These are phyloP conservation scores for Eulacestoma nigropectus DNA, from an alignment of 2,113 vertebrate species.

Conservation along the genomic window DNA sequence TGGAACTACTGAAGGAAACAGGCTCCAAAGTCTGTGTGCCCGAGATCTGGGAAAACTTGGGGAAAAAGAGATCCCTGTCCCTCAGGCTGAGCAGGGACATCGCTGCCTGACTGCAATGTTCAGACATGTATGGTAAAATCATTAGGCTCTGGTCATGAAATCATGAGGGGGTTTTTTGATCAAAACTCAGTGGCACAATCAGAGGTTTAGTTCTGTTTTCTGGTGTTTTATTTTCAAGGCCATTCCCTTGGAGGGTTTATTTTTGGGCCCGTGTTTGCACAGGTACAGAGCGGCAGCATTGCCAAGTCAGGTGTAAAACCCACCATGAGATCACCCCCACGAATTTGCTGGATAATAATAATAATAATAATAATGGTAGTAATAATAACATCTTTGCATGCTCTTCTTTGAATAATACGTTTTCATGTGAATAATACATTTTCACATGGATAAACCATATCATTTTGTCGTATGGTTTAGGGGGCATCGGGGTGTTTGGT, in stretches of 20 bases:
- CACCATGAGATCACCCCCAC: rapidly evolving
- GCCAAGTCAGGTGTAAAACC: background rate
- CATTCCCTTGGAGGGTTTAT: rapidly evolving
- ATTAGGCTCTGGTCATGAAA: rapidly evolving
- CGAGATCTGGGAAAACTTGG: background rate
- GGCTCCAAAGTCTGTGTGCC: background rate
- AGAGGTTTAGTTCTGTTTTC: background rate
- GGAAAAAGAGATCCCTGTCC: background rate
- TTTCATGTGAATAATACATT: background rate
- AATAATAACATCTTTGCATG: background rate
- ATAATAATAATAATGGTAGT: background rate
- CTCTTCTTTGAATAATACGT: background rate
- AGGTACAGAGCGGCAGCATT: background rate
- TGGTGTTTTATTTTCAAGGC: background rate
- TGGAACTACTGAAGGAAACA: background rate
- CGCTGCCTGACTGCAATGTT: rapidly evolving
- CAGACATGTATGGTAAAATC: rapidly evolving
- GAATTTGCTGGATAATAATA: background rate
- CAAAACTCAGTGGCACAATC: rapidly evolving
- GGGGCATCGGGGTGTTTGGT: background rate
- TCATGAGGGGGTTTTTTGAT: rapidly evolving
- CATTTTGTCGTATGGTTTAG: rapidly evolving
- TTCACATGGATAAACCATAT: rapidly evolving
- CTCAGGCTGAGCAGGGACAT: rapidly evolving
- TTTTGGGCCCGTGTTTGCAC: rapidly evolving